Evolutionary conservation across 2,797 vertebrate species (phyloP).

Genomic region (Coregonus ussuriensis): DNA sequence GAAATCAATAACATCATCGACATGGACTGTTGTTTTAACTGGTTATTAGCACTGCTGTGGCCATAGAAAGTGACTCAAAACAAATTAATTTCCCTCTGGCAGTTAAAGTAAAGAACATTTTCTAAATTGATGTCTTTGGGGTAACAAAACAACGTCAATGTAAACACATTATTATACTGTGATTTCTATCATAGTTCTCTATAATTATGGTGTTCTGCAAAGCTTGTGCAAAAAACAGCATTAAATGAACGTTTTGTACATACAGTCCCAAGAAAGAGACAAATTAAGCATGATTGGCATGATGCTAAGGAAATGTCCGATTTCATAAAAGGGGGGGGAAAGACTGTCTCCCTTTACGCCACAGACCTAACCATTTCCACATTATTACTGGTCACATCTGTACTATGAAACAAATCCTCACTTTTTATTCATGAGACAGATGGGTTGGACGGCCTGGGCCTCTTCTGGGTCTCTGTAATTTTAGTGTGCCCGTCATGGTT

Average conservation of each 20-base stretch:
- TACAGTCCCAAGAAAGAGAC: not conserved
- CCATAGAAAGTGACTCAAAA: constrained; percentile 48
- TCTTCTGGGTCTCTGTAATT: constrained; percentile 63
- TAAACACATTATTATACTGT: too few relatives aligned
- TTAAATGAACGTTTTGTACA: not conserved
- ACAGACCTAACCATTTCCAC: constrained; percentile 61
- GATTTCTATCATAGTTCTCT: not conserved
- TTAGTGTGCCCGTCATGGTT: constrained; percentile 69
- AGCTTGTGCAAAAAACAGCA: constrained; percentile 40
- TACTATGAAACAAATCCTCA: constrained; percentile 62
- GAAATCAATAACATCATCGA: constrained; percentile 28
- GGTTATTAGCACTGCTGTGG: constrained; percentile 16
- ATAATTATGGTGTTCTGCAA: not conserved
- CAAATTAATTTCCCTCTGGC: constrained; percentile 30
- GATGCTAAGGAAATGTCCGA: not conserved
- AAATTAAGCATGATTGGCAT: constrained; percentile 34
- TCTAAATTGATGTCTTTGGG: too few relatives aligned
- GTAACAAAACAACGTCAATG: too few relatives aligned
- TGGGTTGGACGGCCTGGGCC: constrained; percentile 56
- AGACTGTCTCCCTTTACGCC: constrained; percentile 59
- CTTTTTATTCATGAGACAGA: constrained; percentile 71
- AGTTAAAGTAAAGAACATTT: constrained; percentile 21
- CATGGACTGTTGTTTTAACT: constrained; percentile 43
- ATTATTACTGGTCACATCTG: constrained; percentile 63
- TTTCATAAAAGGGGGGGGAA: constrained; percentile 51